These are phyloP conservation scores for Cheiracanthium punctorium DNA, from an alignment of 2,888 invertebrate genomes.

Conservation along the genomic window DNA sequence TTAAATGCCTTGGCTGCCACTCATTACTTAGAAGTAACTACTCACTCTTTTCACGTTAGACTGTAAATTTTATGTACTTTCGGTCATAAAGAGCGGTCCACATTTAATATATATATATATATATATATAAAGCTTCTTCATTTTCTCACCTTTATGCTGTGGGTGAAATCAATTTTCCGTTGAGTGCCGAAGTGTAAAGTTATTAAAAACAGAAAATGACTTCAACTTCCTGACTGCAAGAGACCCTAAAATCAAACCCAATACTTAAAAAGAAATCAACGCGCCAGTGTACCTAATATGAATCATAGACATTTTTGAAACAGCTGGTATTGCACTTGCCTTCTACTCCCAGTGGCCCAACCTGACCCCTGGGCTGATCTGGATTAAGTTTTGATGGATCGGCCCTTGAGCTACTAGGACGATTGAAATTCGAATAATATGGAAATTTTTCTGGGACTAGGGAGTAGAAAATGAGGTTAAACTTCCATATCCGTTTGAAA, in stretches of 20 bases:
- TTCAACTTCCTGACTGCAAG: constrained; percentile 5
- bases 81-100: too few relatives aligned
- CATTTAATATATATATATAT: too few relatives aligned
- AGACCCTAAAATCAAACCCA: background rate
- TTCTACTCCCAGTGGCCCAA: constrained; percentile 29
- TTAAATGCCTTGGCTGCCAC: too few relatives aligned
- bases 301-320: constrained; percentile 24
- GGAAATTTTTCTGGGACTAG: constrained; percentile 45
- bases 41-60: too few relatives aligned
- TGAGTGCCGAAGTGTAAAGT: background rate
- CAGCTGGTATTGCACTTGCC: constrained; percentile 18
- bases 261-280: constrained; percentile 29
- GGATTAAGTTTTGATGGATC: constrained; percentile 64
- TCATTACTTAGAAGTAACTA: too few relatives aligned
- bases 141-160: background rate
- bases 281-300: constrained; percentile 32
- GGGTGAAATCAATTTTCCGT: background rate
- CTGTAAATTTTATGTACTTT: too few relatives aligned
- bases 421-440: constrained; percentile 68
- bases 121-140: background rate
- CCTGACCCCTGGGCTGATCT: constrained; percentile 54
- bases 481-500: constrained; percentile 57
- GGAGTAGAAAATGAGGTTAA: constrained; percentile 62
- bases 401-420: constrained; percentile 42
- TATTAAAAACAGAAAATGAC: background rate